Conservation (phyloP, 2,888 invertebrate genomes). For the Ophion obscuratus region DNA sequence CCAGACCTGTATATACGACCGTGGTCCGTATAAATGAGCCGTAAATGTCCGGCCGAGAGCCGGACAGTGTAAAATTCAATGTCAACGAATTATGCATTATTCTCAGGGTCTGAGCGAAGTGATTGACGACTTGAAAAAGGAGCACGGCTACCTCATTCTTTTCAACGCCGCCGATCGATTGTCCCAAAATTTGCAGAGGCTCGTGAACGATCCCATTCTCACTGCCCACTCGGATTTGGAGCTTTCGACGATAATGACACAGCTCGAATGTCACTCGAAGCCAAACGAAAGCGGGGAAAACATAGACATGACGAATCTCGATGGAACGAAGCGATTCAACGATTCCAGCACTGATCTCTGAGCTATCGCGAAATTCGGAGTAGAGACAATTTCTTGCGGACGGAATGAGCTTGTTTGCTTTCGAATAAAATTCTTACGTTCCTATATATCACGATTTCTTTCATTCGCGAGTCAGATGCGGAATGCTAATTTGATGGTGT, state of each 20-base stretch:
- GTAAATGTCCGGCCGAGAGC: neutral
- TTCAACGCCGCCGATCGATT: constrained; percentile 72
- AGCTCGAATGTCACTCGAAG: constrained; percentile 45
- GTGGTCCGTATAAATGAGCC: too few relatives aligned
- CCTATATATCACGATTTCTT: neutral
- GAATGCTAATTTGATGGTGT: too few relatives aligned
- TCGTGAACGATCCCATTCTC: constrained; percentile 71
- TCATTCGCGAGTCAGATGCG: neutral
- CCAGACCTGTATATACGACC: too few relatives aligned
- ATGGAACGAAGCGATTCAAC: constrained; percentile 20
- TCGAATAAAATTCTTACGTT: neutral
- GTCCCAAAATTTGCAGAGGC: constrained; percentile 72
- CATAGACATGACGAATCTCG: constrained; percentile 39
- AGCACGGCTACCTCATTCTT: constrained; percentile 72
- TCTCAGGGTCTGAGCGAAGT: constrained; percentile 75
- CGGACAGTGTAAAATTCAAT: neutral
- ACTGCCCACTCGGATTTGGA: constrained; percentile 75
- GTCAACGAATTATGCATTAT: neutral
- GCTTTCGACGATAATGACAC: constrained; percentile 69
- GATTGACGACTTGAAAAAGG: constrained; percentile 74
- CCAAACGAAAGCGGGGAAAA: constrained; percentile 11
- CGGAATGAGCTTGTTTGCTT: neutral
- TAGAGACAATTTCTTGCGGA: neutral
- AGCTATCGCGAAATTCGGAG: constrained; percentile 13
- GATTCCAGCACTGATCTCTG: constrained; percentile 58